Base-by-base conservation (phyloP, 2,113 vertebrate species). In the Guaruba guarouba region DNA sequence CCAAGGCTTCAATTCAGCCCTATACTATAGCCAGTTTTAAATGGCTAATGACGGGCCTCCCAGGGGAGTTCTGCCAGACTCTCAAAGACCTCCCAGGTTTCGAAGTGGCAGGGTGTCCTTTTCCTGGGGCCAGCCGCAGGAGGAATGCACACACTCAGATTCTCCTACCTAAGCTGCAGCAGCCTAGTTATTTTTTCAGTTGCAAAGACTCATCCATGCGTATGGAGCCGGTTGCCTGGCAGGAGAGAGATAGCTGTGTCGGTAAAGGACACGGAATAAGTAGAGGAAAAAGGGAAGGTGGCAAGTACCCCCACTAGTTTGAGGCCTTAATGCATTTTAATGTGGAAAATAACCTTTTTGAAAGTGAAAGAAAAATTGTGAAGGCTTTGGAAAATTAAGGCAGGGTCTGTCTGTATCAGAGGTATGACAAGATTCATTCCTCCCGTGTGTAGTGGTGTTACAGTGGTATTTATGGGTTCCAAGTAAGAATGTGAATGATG, bases 51-150 rank as follows among this genome's bases (percentile, higher is more conserved):
- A 96, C 41, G 29, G 95, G 62, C 95, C 92, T 93, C 95, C 92
- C 92, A 17, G 86, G 86, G 88, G 73, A 51, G 68, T 28, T 75
- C 95, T 96, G 92, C 93, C 95, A 96, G 70, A 20, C 61, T 48
- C 92, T 95, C 86, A 94, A 95, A 97, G 96, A 97, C 96, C 96
- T 95, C 96, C 96, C 92, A 97, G 92, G 88, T 92, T 96, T 95
- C 31, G 0, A 41, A 96, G 92, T 86, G 88, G 90, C 95, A 82
- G 95, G 95, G 93, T 94, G 93, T 97, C 95, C 91, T 82, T 96
- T 94, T 78, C 93, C 92, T 6, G 95, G 93, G 95, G 95, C 93
- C 88, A 52, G 92, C 76, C 76, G 0, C 90, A 92, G 86, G 79
- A 95, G 86, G 93, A 96, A 94, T 93, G 93, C 90, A n/a, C 90